Conservation (phyloP, 2,888 invertebrate species). For the Pristionchus arcanus region DNA sequence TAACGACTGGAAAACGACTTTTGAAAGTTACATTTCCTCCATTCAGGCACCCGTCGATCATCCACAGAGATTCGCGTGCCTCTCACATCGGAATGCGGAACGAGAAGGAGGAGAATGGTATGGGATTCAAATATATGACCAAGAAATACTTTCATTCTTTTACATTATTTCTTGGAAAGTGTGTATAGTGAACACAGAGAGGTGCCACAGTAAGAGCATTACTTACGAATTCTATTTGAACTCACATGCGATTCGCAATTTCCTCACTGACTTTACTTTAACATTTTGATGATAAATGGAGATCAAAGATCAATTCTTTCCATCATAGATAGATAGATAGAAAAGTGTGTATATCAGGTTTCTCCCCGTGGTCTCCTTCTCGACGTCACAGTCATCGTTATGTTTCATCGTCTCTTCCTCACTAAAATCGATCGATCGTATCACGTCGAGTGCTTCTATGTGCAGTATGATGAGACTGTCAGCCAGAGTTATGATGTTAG, state of each 20-base stretch:
- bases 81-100: slow-evolving; percentile 71
- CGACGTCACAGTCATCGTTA: slow-evolving; percentile 74
- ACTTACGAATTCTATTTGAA: not conserved
- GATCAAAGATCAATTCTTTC: not conserved
- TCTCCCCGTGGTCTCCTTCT: slow-evolving; percentile 72
- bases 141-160: too few relatives aligned
- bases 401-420: slow-evolving; percentile 76
- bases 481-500: slow-evolving; percentile 73
- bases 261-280: too few relatives aligned
- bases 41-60: not conserved
- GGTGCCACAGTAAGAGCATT: not conserved
- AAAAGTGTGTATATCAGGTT: too few relatives aligned
- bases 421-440: slow-evolving; percentile 70
- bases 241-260: not conserved
- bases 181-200: not conserved
- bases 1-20: too few relatives aligned
- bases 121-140: not conserved
- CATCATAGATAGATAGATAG: too few relatives aligned
- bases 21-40: not conserved
- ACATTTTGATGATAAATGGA: not conserved
- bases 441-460: slow-evolving; percentile 73
- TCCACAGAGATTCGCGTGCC: slow-evolving; percentile 68
- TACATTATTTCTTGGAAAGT: not conserved
- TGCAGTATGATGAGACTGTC: slow-evolving; percentile 68
- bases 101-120: slow-evolving; percentile 71